These are phyloP conservation scores for Drosophila setifemur DNA, from an alignment of 1,140 invertebrate species.

Conservation along the genomic window DNA sequence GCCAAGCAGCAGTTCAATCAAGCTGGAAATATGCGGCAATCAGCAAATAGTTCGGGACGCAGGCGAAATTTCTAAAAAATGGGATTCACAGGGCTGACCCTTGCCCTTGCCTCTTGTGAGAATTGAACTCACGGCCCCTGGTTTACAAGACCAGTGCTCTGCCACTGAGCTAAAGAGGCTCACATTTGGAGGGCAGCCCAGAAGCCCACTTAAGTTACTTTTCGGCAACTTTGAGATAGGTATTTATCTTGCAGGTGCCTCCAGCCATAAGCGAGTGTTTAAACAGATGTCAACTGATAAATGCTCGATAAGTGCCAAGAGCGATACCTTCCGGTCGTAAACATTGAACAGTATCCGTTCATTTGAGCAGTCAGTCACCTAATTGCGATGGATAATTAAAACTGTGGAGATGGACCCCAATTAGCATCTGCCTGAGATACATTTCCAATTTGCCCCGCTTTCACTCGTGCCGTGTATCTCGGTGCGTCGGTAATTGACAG, in stretches of 20 bases:
- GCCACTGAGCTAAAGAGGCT: conserved; percentile 95
- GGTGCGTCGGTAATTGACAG: conserved; percentile 25
- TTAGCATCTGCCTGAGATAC: conserved; percentile 27
- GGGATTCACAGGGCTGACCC: neutral
- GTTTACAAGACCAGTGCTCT: conserved; percentile 97
- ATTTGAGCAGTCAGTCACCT: conserved; percentile 30
- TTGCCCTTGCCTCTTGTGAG: conserved; percentile 88
- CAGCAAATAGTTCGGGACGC: neutral
- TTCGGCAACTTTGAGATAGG: neutral
- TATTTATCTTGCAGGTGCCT: neutral
- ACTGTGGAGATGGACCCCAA: conserved; percentile 26
- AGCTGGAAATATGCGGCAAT: conserved; percentile 28
- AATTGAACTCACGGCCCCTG: conserved; percentile 95
- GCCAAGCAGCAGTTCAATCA: conserved; percentile 21
- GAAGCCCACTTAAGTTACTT: neutral
- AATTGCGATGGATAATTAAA: conserved; percentile 33
- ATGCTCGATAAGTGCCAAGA: neutral
- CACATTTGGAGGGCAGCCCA: neutral
- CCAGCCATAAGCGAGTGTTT: conserved; percentile 16
- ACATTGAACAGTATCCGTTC: conserved; percentile 14
- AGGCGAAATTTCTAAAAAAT: neutral
- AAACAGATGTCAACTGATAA: conserved; percentile 37
- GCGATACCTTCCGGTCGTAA: too few species aligned
- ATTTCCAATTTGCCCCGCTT: conserved; percentile 24
- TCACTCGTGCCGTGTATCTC: neutral